Percentiles rank a stretch among this genome's conserved stretches.
These are phyloP conservation scores for Egretta garzetta DNA, from an alignment of 2,113 vertebrate species.

Conservation along the genomic window DNA sequence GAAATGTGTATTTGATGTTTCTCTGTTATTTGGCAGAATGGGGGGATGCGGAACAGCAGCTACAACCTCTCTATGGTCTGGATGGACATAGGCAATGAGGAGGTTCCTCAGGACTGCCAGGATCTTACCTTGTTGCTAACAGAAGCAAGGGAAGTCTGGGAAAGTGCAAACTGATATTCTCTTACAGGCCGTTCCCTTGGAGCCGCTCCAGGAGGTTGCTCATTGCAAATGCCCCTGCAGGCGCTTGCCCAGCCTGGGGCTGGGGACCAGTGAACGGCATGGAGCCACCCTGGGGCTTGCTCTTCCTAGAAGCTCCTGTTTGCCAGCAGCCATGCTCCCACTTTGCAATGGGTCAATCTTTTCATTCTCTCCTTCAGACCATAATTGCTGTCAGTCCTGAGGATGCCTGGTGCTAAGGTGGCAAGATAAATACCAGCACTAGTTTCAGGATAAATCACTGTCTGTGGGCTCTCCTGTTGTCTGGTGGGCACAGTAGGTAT, in stretches of 20 bases:
- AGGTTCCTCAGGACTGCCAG: neutral
- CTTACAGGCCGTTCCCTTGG: neutral
- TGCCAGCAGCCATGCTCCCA: neutral
- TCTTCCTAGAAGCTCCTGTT: neutral
- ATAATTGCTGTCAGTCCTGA: neutral
- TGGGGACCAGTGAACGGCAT: accelerated
- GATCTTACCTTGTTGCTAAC: neutral
- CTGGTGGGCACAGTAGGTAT: neutral
- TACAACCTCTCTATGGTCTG: neutral
- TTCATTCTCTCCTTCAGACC: neutral
- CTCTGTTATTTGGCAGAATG: neutral
- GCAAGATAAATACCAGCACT: neutral
- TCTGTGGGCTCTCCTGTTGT: neutral
- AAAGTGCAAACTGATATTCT: neutral
- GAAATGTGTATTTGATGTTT: neutral
- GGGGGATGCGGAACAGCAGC: neutral
- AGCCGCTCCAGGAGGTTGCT: neutral
- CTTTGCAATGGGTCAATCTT: neutral
- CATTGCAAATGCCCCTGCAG: accelerated
- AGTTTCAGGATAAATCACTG: neutral
- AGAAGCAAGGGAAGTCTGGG: neutral
- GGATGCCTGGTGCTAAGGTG: neutral
- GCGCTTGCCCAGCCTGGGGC: accelerated
- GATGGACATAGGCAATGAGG: neutral
- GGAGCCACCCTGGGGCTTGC: neutral